Base-by-base conservation (phyloP, 2,888 invertebrate genomes). In the Neocrepidodera transversa region DNA sequence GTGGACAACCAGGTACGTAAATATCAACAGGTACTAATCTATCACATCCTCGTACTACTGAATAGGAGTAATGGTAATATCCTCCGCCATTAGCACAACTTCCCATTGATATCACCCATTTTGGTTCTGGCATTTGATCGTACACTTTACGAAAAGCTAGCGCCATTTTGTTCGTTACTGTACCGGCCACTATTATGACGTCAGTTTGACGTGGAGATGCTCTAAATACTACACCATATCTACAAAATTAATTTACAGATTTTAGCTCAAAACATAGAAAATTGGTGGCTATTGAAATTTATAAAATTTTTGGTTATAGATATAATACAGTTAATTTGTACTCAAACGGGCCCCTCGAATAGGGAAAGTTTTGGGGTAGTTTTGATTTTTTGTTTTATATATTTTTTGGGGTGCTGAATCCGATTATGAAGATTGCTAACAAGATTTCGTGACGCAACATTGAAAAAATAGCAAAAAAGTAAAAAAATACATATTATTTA, bases 1-100 rank as follows among this genome's bases (percentile, higher is more conserved):
- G 95, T 18, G 95, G 95, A 80, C 95, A 96, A 10, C 95, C 93
- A 63, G 94, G 94, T 36, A 95, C 93, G 78, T 95, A 95, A 68
- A 95, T 91, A 77, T 95, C 95, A 57, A 92, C 90, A 32, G 92
- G 92, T 66, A 92, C 84, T 64, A 92, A 85, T 61, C 91, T 82
- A 76, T 93, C 91, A 75, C 90, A 90, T 10, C 92, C 92, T 67
- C 92, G 69, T 1, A 91, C 87, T 5, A 91, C 90, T 10, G 88
- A 83, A 74, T 90, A 90, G 0, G 90, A 88, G 76, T 90, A 90
- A 76, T 90, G 89, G 75, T 90, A 90, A 75, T 90, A 90, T 11
- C 89, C 90, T 14, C 90, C 89, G 11, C 89, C 89, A 77, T 90
- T 90, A 20, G 90, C 89, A 80, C 90, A 90, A 68, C 87, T 87